Evolutionary conservation across 2,888 invertebrate species (phyloP), one percentile per base, ranked within the genome.

Genomic region (Troglohyphantes excavatus): DNA sequence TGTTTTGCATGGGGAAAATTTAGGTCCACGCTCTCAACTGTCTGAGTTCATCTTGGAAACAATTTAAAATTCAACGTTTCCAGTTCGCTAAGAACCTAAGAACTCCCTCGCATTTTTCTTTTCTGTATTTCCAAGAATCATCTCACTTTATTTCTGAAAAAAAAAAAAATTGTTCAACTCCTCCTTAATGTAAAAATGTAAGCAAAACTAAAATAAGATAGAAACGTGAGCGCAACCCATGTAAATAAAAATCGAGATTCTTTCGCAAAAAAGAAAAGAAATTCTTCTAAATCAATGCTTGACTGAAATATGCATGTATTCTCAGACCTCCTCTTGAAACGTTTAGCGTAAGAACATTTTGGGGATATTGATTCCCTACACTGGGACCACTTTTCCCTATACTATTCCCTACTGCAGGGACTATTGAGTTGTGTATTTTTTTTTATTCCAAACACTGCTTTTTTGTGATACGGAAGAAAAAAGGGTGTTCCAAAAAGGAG

Each of bases 251-350:
- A 29, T 75, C 46, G 63, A 53, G 26, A 39, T n/a, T n/a, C 29
- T 33, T 7, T n/a, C n/a, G n/a, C n/a, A n/a, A n/a, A n/a, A n/a
- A n/a, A n/a, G 19, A 19, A 63, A 27, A 26, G 9, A 70, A 65
- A 65, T 7, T 53, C 33, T 76, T 76, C 26, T 65, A 84, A 84
- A 84, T 84, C 84, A 84, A 84, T 83, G 63, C 63, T 67, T 67
- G 21, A 67, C 53, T 84, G 75, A 53, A 53, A 70, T 61, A 46
- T 76, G 59, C 43, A 65, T 46, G 53, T 75, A 43, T 84, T 75
- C 73, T 33, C 75, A n/a, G 17, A 13, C 2, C 26, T 33, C 13
- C 29, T 63, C 75, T 75, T 75, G 67, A 65, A 67, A n/a, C 75
- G 33, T 75, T 75, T 43, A 68, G 70, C 39, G 70, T 59, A 82